phyloP scores from a whole-genome alignment of 1,140 invertebrate species.

The Papilio glaucus region DNA sequence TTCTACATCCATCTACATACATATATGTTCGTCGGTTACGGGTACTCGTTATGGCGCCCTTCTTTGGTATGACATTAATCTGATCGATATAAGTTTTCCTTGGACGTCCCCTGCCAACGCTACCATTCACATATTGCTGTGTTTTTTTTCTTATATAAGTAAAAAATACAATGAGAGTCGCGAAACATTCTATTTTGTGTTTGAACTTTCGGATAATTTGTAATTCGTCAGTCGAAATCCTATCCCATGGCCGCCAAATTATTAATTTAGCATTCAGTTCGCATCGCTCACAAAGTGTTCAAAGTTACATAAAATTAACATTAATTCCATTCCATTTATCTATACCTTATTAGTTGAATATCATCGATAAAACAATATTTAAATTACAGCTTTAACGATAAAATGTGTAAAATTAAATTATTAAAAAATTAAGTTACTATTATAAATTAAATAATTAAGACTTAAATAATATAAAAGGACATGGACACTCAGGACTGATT shows the following conservation, averaged over 20 bases:
- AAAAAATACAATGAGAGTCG: not conserved
- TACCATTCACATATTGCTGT: too few species aligned
- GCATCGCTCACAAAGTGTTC: slow-evolving; percentile 12
- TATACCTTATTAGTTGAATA: slow-evolving; percentile 1
- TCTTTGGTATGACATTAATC: too few species aligned
- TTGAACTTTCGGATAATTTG: not conserved
- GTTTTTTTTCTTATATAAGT: too few species aligned
- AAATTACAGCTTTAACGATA: slow-evolving; percentile 1
- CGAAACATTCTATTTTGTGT: not conserved
- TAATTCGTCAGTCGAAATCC: not conserved
- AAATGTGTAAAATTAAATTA: too few species aligned
- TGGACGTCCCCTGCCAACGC: too few species aligned
- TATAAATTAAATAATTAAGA: too few species aligned
- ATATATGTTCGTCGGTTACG: too few species aligned
- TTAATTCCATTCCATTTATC: slow-evolving; percentile 4
- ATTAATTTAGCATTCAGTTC: slow-evolving; percentile 3
- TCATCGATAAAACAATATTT: slow-evolving; percentile 14
- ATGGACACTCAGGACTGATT: not conserved
- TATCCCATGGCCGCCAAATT: slow-evolving; percentile 11
- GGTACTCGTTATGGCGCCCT: too few species aligned
- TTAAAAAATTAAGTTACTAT: too few species aligned
- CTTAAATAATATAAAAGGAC: not conserved
- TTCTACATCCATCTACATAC: too few species aligned
- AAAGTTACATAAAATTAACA: slow-evolving; percentile 22
- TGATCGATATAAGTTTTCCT: too few species aligned